Conservation (phyloP, 1,140 invertebrate genomes). For the Musca vetustissima region DNA sequence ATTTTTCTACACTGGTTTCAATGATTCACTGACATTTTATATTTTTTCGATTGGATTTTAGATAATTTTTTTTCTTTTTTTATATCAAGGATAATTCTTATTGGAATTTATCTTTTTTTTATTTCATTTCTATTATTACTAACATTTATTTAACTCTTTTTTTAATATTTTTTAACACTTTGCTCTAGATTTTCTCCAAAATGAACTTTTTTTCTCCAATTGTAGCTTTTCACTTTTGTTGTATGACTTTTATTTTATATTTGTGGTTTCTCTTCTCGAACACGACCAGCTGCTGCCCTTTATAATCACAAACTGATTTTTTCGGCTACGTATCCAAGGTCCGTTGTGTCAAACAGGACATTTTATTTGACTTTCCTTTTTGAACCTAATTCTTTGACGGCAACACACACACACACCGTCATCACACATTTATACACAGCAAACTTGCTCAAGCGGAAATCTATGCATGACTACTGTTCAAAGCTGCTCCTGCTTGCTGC, state of each 20-base stretch:
- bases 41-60: no score
- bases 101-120: no score
- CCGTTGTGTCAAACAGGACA: slow-evolving; percentile 15
- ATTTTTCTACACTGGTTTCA: no score
- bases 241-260: neutral
- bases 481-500: no score
- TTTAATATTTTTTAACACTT: neutral
- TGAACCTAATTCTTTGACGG: no score
- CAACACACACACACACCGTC: no score
- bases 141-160: neutral
- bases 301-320: slow-evolving; percentile 5
- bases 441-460: no score
- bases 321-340: neutral
- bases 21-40: no score
- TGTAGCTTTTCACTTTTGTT: neutral
- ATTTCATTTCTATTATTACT: neutral
- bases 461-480: no score
- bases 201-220: slow-evolving; percentile 1
- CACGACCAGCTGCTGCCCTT: slow-evolving; percentile 8
- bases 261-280: neutral
- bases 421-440: no score
- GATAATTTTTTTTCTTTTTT: no score
- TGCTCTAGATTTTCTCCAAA: neutral
- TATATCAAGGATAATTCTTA: no score
- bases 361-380: neutral